phyloP scores from a whole-genome alignment of 2,888 invertebrate species.

The Furcula furcula region DNA sequence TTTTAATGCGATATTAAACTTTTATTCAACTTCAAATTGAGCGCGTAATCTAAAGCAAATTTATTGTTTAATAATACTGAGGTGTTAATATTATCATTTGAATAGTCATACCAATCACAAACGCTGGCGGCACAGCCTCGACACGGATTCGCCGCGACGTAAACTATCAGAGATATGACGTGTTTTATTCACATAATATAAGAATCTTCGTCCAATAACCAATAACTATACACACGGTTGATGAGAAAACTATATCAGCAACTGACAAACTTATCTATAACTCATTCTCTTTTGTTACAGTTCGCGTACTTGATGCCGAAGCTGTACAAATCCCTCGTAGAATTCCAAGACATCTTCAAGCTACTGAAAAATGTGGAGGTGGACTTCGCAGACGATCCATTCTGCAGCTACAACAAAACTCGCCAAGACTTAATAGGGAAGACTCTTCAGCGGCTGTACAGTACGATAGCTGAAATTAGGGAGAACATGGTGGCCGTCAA shows the following conservation, averaged over 20 bases:
- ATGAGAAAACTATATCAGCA: too few relatives aligned
- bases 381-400: constrained; percentile 64
- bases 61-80: constrained; percentile 25
- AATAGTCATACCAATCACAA: constrained; percentile 53
- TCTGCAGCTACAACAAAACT: constrained; percentile 65
- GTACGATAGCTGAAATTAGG: constrained; percentile 80
- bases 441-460: constrained; percentile 70
- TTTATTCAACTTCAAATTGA: constrained; percentile 1
- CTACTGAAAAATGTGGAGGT: constrained; percentile 55
- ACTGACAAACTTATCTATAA: constrained; percentile 24
- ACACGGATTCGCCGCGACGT: constrained; percentile 69
- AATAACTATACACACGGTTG: background rate
- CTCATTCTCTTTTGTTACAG: constrained; percentile 73
- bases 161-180: constrained; percentile 58
- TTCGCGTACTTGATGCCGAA: constrained; percentile 79
- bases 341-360: constrained; percentile 63
- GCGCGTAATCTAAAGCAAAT: constrained; percentile 11
- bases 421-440: constrained; percentile 61
- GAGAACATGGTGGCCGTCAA: constrained; percentile 64
- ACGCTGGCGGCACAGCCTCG: constrained; percentile 67
- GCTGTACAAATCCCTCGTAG: constrained; percentile 74
- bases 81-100: constrained; percentile 35
- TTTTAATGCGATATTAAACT: background rate
- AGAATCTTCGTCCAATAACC: constrained; percentile 30
- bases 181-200: constrained; percentile 39